These are phyloP conservation scores for Cheilosia pagana DNA, from an alignment of 2,888 invertebrate species.

Conservation along the genomic window DNA sequence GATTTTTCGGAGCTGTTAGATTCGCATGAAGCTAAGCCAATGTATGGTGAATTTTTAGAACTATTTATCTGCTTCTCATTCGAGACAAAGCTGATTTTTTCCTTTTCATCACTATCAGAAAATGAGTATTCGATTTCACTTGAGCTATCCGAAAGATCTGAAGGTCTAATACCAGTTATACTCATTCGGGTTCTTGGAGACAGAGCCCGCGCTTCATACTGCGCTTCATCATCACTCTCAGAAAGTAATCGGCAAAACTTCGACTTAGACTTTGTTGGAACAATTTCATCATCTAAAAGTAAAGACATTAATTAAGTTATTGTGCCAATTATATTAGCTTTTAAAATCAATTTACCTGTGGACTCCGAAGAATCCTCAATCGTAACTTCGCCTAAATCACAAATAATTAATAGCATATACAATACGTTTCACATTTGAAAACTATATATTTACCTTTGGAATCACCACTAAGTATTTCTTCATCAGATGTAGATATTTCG, in stretches of 20 bases:
- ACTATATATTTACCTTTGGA: background rate
- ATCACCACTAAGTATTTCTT: constrained; percentile 1
- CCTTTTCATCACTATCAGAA: constrained; percentile 68
- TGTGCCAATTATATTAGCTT: background rate
- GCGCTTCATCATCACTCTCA: constrained; percentile 77
- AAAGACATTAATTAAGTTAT: background rate
- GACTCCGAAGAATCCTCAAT: constrained; percentile 12
- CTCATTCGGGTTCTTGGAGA: constrained; percentile 82
- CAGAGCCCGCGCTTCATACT: constrained; percentile 78
- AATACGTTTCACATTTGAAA: background rate
- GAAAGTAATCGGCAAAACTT: constrained; percentile 10
- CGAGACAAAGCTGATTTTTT: background rate
- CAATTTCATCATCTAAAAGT: background rate
- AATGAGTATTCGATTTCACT: constrained; percentile 80
- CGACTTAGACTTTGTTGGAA: background rate
- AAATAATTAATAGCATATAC: background rate
- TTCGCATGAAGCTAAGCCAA: background rate
- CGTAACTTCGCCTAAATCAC: background rate
- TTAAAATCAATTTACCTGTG: background rate
- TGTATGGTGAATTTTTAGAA: background rate
- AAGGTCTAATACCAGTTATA: constrained; percentile 81
- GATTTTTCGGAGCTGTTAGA: too few species aligned
- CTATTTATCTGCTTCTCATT: background rate
- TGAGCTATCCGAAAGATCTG: constrained; percentile 77
- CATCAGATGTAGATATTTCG: constrained; percentile 13